phyloP scores from a whole-genome alignment of 2,797 vertebrate species.

The Trichosurus vulpecula region DNA sequence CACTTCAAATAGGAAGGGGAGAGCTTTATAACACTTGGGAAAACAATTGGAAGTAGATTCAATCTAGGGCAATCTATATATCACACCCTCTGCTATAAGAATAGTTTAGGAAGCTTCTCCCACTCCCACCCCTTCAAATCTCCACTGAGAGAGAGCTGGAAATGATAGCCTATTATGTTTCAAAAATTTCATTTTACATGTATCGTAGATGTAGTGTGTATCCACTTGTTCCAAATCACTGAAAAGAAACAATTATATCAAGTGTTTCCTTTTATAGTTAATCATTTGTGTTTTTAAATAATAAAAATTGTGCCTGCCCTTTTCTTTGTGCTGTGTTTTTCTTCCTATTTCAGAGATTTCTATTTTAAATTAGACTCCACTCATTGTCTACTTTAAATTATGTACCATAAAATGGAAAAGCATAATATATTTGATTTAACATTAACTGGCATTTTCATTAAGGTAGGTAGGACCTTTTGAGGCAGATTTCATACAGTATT shows the following conservation, averaged over 20 bases:
- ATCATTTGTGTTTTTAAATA: background rate
- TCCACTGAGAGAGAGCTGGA: background rate
- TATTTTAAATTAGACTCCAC: background rate
- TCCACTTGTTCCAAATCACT: background rate
- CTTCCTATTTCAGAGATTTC: background rate
- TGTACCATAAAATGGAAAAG: slow-evolving; percentile 10
- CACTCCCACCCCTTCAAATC: background rate
- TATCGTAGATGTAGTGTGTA: background rate
- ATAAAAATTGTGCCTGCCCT: slow-evolving; percentile 22
- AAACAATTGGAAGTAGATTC: background rate
- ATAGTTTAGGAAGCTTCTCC: background rate
- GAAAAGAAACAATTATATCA: background rate
- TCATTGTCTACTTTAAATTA: background rate
- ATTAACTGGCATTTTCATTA: slow-evolving; percentile 9
- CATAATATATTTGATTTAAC: background rate
- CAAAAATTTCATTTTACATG: accelerated
- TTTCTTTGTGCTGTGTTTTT: slow-evolving; percentile 8
- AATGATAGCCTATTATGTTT: accelerated
- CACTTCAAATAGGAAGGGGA: background rate
- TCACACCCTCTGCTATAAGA: accelerated
- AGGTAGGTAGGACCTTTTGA: background rate
- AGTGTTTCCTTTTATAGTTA: background rate
- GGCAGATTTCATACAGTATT: background rate
- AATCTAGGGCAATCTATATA: background rate
- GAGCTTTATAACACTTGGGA: background rate